Base-by-base conservation (phyloP, 2,888 invertebrate genomes). In the Diachrysia chrysitis region DNA sequence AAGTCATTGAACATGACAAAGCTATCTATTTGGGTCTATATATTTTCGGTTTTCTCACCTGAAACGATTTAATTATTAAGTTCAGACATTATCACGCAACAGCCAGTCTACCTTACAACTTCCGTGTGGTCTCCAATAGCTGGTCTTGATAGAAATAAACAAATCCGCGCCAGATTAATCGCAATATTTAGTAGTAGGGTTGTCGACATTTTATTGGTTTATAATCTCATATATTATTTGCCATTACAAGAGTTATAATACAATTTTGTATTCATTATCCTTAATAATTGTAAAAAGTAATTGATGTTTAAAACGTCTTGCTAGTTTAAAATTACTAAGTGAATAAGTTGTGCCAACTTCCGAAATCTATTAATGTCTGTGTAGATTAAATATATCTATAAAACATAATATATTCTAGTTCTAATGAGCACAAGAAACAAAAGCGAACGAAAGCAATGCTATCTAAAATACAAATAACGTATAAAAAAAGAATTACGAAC, bases 81-180 rank as follows among this genome's bases (percentile, higher is more conserved):
- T 37, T 37, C 2, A 37, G 16, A 14, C 3, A 42, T 51, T 19
- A 48, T 17, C 21, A 21, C 48, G 21, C 42, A n/a, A 16, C 7
- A 7, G n/a, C n/a, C 42, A n/a, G 16, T 42, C 42, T n/a, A 42
- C 42, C 48, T 21, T 51, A 74, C 58, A 12, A 75, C 32, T 71
- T 69, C 76, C 19, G 32, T 42, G 70, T 25, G 32, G 16, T 35
- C 19, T 46, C 71, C 59, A 35, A 53, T 56, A 60, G 55, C 59
- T 53, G 63, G 64, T 7, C 48, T 51, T 21, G 21, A 51, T 57
- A 64, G 51, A 53, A 37, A 63, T 60, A 64, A 75, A 72, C 63
- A 76, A 55, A 68, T 63, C 29, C 55, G 42, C 65, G 48, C 19
- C 10, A 37, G 21, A 64, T 58, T 56, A 23, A 61, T 58, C 42